These are phyloP conservation scores for Formicarius rufipectus DNA, from an alignment of 2,113 vertebrate species.

Conservation along the genomic window DNA sequence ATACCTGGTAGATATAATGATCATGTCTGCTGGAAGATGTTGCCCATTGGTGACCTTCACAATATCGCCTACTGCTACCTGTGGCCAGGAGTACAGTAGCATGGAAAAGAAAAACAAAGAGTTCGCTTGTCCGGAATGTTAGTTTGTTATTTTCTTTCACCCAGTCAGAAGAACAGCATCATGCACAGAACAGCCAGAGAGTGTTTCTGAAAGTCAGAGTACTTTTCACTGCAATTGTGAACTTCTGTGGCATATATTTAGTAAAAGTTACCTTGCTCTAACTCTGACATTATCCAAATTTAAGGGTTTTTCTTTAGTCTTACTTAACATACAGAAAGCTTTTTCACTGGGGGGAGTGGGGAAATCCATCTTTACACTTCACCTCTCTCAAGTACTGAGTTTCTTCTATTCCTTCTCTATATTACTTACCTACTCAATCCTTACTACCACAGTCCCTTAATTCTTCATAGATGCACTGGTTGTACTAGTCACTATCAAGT, in stretches of 20 bases:
- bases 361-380: background rate
- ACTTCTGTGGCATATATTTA: background rate
- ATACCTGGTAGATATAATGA: slow-evolving; percentile 94
- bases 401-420: background rate
- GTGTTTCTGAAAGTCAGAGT: background rate
- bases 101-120: slow-evolving; percentile 67
- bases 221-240: slow-evolving; percentile 6
- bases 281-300: background rate
- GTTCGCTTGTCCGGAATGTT: slow-evolving; percentile 30
- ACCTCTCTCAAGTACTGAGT: background rate
- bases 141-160: slow-evolving; percentile 52
- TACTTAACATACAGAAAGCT: background rate
- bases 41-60: slow-evolving; percentile 98
- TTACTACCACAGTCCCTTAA: background rate
- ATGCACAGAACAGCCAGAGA: slow-evolving; percentile 18
- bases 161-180: background rate
- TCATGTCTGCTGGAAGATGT: slow-evolving; percentile 97
- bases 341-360: background rate
- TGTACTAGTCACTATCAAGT: background rate
- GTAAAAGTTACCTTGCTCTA: background rate
- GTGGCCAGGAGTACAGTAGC: slow-evolving; percentile 73
- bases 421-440: background rate
- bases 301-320: background rate
- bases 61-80: slow-evolving; percentile 98
- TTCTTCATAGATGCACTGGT: background rate